These are phyloP conservation scores for Electrophaes corylata DNA, from an alignment of 2,888 invertebrate species.

Conservation along the genomic window DNA sequence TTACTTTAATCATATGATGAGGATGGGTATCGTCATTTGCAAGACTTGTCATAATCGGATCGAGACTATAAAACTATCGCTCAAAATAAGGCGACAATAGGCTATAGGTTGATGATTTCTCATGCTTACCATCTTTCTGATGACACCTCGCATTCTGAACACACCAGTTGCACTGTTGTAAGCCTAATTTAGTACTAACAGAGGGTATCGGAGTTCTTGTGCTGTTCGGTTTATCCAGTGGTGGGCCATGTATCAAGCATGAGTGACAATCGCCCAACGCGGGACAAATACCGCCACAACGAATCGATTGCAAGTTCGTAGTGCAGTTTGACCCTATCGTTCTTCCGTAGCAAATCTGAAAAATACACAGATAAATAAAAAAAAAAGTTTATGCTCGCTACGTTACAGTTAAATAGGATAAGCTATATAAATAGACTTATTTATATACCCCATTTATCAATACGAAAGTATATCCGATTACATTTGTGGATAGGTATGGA, in stretches of 20 bases:
- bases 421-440: no score
- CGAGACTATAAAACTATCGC: no score
- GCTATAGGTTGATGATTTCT: no score
- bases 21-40: no score
- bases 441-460: no score
- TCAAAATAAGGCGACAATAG: no score
- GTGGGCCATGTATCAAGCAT: slow-evolving; percentile 92
- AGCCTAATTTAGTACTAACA: slow-evolving; percentile 90
- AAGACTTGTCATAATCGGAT: no score
- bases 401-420: no score
- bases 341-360: slow-evolving; percentile 91
- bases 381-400: no score
- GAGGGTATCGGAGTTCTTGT: slow-evolving; percentile 71
- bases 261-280: slow-evolving; percentile 95
- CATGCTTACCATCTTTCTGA: slow-evolving; percentile 88
- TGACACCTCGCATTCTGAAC: slow-evolving; percentile 96
- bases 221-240: slow-evolving; percentile 70
- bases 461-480: no score
- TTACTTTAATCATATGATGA: no score
- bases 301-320: slow-evolving; percentile 93
- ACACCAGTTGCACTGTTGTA: slow-evolving; percentile 95
- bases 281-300: slow-evolving; percentile 95
- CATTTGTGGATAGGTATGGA: no score
- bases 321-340: slow-evolving; percentile 95
- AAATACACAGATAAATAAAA: slow-evolving; percentile 7